These are phyloP conservation scores for Coptodon bakossiorum DNA, from an alignment of 2,113 vertebrate species.

Conservation along the genomic window DNA sequence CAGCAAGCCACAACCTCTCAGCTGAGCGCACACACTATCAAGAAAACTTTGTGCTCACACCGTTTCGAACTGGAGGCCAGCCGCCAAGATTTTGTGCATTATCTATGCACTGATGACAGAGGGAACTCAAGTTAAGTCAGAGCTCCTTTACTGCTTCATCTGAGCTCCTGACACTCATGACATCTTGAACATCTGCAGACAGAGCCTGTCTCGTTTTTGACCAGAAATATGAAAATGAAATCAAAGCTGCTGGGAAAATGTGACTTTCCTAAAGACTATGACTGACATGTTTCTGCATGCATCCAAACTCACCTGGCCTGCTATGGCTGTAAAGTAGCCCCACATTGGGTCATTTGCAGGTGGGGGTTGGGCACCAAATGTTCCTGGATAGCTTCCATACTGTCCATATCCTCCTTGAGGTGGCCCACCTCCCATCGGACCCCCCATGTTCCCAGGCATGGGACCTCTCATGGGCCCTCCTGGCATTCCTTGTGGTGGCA, in stretches of 20 bases:
- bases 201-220: neutral
- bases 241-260: neutral
- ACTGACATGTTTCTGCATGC: neutral
- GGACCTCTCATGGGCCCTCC: constrained; percentile 25
- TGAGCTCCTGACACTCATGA: neutral
- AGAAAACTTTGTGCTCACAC: neutral
- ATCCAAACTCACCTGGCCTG: constrained; percentile 74
- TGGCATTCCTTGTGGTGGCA: constrained; percentile 47
- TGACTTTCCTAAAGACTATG: neutral
- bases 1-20: neutral
- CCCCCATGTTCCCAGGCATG: constrained; percentile 57
- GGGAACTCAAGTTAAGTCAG: neutral
- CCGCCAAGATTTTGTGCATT: neutral
- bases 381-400: constrained; percentile 60
- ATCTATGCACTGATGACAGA: neutral
- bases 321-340: constrained; percentile 79
- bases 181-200: neutral
- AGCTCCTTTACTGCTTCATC: neutral
- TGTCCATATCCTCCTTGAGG: constrained; percentile 42
- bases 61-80: neutral
- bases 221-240: neutral
- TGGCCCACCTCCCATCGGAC: constrained; percentile 47
- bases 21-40: neutral
- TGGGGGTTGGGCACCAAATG: constrained; percentile 46
- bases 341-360: constrained; percentile 76